Evolutionary conservation across 2,888 invertebrate genomes (phyloP).

Genomic region (Trypoxylon attenuatum): DNA sequence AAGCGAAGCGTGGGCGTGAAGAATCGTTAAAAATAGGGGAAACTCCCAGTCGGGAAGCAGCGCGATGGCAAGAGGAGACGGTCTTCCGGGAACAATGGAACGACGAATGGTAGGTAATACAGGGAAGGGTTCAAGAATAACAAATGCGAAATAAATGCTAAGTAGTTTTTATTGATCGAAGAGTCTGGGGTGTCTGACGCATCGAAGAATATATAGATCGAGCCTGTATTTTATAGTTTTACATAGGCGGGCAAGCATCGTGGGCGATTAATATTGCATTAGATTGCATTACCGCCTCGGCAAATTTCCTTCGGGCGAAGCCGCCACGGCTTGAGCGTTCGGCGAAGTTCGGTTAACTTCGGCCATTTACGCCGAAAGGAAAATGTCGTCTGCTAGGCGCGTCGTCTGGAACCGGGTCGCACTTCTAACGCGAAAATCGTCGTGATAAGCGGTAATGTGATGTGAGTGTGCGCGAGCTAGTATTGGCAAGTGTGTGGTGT

Average conservation of each 20-base stretch:
- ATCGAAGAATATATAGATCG: too few species aligned
- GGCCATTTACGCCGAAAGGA: slow-evolving; percentile 53
- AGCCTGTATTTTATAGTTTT: not conserved
- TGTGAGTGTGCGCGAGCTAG: slow-evolving; percentile 34
- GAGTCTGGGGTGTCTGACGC: too few species aligned
- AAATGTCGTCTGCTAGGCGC: slow-evolving; percentile 73
- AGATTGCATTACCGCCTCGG: not conserved
- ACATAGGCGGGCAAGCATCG: too few species aligned
- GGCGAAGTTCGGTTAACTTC: slow-evolving; percentile 37
- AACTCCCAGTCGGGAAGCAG: too few species aligned
- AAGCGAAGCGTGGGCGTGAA: too few species aligned
- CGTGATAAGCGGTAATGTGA: slow-evolving; percentile 57
- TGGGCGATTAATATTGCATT: slow-evolving; percentile 4
- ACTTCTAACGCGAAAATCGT: slow-evolving; percentile 65
- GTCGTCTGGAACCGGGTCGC: slow-evolving; percentile 69
- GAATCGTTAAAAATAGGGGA: too few species aligned
- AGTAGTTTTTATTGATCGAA: not conserved
- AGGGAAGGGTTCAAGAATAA: not conserved
- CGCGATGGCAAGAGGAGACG: too few species aligned
- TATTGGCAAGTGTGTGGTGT: slow-evolving; percentile 24
- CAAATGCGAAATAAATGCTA: not conserved
- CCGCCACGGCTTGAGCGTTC: slow-evolving; percentile 21
- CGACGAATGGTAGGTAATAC: not conserved
- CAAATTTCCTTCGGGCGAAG: not conserved
- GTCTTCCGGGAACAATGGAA: not conserved